phyloP scores from a whole-genome alignment of 1,140 invertebrate genomes.

The Caenorhabditis brenneri region DNA sequence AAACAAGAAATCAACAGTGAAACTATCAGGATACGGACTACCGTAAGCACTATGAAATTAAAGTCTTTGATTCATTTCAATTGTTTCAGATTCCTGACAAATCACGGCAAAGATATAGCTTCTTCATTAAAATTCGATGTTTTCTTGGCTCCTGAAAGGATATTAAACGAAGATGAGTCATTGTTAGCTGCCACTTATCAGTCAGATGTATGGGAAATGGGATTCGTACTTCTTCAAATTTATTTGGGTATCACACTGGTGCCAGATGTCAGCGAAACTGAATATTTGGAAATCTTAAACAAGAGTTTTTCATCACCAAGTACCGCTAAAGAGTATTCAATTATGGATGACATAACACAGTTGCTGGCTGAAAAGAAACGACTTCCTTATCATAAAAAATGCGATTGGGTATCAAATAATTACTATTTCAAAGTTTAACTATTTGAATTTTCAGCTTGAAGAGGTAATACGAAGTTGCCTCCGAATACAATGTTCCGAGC shows the following conservation, averaged over 20 bases:
- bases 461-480: background rate
- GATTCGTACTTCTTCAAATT: conserved; percentile 45
- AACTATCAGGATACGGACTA: conserved; percentile 37
- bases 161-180: background rate
- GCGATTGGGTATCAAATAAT: background rate
- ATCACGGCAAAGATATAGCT: background rate
- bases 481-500: background rate
- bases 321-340: background rate
- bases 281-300: background rate
- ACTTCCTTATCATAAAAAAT: conserved; percentile 13
- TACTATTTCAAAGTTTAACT: background rate
- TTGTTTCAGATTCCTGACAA: conserved; percentile 34
- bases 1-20: background rate
- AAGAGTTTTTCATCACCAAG: no score
- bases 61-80: background rate
- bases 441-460: conserved; percentile 4
- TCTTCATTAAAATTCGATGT: background rate
- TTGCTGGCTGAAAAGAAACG: background rate
- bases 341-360: conserved; percentile 16
- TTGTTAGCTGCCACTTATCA: conserved; percentile 3
- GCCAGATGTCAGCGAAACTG: background rate
- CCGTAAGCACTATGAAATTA: background rate
- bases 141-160: conserved; percentile 23
- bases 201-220: conserved; percentile 46
- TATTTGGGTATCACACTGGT: conserved; percentile 13